Percentiles rank a stretch among this genome's conserved stretches.
phyloP scores from a whole-genome alignment of 2,888 invertebrate species.

The Diplazon laetatorius region DNA sequence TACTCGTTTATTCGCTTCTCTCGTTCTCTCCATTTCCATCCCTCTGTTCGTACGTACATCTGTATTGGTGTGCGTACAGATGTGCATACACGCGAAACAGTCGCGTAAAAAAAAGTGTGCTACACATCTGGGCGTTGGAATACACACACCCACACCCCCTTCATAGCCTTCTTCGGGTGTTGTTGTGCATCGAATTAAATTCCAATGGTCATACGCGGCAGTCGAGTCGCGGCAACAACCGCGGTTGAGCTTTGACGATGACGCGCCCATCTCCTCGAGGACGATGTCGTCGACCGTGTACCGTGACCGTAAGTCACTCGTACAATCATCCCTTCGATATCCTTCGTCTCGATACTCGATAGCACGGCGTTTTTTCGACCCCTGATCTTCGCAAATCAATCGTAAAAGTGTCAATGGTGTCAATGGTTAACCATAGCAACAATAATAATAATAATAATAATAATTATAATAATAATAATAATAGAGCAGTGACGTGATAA shows the following conservation, averaged over 20 bases:
- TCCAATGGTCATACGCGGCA: conserved; percentile 62
- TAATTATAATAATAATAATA: no score
- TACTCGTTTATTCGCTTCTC: conserved; percentile 13
- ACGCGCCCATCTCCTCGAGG: conserved; percentile 63
- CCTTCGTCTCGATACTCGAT: neutral
- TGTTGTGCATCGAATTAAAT: conserved; percentile 66
- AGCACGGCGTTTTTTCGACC: neutral
- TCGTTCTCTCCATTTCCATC: conserved; percentile 46
- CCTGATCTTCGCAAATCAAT: neutral
- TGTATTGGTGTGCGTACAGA: conserved; percentile 21
- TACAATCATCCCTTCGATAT: neutral
- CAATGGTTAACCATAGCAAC: no score
- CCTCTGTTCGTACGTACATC: conserved; percentile 45
- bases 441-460: no score
- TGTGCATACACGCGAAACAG: conserved; percentile 1
- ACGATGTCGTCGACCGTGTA: conserved; percentile 63
- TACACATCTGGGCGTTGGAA: conserved; percentile 36
- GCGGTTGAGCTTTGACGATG: conserved; percentile 64
- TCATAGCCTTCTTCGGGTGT: conserved; percentile 57
- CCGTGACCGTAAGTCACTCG: conserved; percentile 62
- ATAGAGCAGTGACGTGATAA: no score
- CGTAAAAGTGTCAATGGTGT: no score
- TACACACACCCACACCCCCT: conserved; percentile 34
- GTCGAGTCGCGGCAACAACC: conserved; percentile 62
- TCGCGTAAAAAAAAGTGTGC: neutral